Evolutionary conservation across 2,888 invertebrate species (phyloP).

Genomic region (Conomelus anceps): DNA sequence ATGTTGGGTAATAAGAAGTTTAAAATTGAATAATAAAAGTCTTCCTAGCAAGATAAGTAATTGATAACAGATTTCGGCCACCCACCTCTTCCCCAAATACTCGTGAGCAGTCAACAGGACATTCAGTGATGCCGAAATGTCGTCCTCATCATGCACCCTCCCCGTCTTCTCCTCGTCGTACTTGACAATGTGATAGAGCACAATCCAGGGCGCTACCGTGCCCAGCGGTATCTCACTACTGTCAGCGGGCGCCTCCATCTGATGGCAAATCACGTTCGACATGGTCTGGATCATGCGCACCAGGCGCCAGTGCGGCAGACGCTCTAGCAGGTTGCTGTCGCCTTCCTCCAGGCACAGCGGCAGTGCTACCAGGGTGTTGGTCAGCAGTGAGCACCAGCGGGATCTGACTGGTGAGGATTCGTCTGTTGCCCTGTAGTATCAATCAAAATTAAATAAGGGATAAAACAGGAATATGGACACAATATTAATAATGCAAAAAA

Average conservation of each 20-base stretch:
- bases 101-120: slow-evolving; percentile 78
- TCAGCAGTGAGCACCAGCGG: slow-evolving; percentile 32
- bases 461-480: background rate
- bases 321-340: slow-evolving; percentile 45
- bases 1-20: too few species aligned
- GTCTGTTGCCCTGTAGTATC: slow-evolving; percentile 33
- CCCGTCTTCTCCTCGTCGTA: slow-evolving; percentile 40
- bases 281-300: slow-evolving; percentile 66
- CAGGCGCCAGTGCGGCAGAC: slow-evolving; percentile 52
- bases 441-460: background rate
- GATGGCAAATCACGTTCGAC: slow-evolving; percentile 66
- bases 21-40: background rate
- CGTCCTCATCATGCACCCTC: slow-evolving; percentile 23
- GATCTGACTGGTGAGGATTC: slow-evolving; percentile 37
- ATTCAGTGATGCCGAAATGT: slow-evolving; percentile 63
- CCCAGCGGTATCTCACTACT: slow-evolving; percentile 59
- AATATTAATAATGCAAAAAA: background rate
- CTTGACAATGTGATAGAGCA: slow-evolving; percentile 71
- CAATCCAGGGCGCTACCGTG: slow-evolving; percentile 72
- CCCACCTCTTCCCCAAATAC: slow-evolving; percentile 59
- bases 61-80: background rate
- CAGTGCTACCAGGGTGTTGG: slow-evolving; percentile 45
- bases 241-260: slow-evolving; percentile 61
- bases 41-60: background rate
- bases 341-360: slow-evolving; percentile 50